phyloP scores from a whole-genome alignment of 64 coral and sea anemone species.

The Anthopleura sola region DNA sequence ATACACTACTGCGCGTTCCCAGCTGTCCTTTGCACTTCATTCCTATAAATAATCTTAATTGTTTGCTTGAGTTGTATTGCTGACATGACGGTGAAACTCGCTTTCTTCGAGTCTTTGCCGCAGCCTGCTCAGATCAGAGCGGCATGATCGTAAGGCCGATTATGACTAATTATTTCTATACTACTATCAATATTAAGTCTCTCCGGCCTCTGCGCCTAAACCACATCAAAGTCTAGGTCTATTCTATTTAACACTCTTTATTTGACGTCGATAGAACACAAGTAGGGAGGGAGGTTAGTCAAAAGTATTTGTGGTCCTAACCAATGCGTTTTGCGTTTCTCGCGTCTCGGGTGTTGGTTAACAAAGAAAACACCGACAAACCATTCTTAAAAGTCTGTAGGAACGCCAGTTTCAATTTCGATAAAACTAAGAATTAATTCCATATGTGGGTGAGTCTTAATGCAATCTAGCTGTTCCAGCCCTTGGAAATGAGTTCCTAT shows the following conservation, averaged over 20 bases:
- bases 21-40: constrained; percentile 1
- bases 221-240: constrained; percentile 4
- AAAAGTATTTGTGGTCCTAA: constrained; percentile 11
- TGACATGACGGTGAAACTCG: constrained; percentile 8
- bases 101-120: constrained; percentile 26
- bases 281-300: neutral
- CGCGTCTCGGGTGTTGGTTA: constrained; percentile 30
- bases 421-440: constrained; percentile 1
- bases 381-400: constrained; percentile 8
- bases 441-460: constrained; percentile 3
- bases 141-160: constrained; percentile 20
- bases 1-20: neutral
- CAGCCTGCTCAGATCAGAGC: constrained; percentile 29
- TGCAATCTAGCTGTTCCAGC: neutral
- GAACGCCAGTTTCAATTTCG: constrained; percentile 7
- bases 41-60: constrained; percentile 6
- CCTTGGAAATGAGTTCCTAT: neutral
- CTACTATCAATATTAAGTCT: constrained; percentile 16
- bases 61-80: constrained; percentile 2
- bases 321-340: constrained; percentile 8
- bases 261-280: constrained; percentile 6
- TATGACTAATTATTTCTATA: constrained; percentile 24
- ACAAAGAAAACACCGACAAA: constrained; percentile 25
- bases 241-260: neutral
- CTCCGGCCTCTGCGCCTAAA: neutral